Evolutionary conservation across 2,888 invertebrate species (phyloP).

Genomic region (Girardia tigrina): DNA sequence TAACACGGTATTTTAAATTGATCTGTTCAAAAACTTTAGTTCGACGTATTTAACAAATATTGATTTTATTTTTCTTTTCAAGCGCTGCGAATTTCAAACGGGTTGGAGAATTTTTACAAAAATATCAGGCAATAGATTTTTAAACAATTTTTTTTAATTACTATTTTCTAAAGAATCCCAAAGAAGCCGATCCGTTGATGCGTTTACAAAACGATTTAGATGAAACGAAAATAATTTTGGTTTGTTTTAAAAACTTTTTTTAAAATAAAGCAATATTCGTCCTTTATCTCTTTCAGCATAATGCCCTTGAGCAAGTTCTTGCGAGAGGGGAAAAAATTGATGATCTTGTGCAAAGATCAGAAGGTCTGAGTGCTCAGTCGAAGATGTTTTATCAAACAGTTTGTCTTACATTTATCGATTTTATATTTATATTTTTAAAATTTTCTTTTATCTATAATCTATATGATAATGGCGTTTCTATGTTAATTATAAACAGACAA

Average conservation of each 20-base stretch:
- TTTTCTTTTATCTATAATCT: no score
- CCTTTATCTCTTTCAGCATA: conserved; percentile 58
- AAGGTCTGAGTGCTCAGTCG: conserved; percentile 82
- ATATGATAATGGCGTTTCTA: no score
- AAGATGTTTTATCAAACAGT: conserved; percentile 94
- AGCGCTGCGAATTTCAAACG: conserved; percentile 41
- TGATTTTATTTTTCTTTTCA: no score
- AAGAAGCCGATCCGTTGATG: conserved; percentile 91
- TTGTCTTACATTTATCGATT: no score
- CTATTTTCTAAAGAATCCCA: no score
- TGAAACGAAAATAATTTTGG: conserved; percentile 83
- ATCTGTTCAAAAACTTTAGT: no score
- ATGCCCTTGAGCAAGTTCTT: conserved; percentile 85
- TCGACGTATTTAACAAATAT: no score
- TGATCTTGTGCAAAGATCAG: conserved; percentile 87
- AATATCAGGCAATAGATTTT: conserved; percentile 59
- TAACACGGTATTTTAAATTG: no score
- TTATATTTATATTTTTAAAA: no score
- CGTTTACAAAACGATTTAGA: conserved; percentile 92
- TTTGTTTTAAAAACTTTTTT: no score
- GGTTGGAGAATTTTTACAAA: conserved; percentile 60
- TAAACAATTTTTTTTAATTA: no score
- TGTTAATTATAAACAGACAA: no score
- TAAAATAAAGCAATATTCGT: background rate
- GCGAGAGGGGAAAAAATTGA: conserved; percentile 93